These are phyloP conservation scores for Acrocephalus kingi DNA, from an alignment of 2,113 vertebrate species.

Conservation along the genomic window DNA sequence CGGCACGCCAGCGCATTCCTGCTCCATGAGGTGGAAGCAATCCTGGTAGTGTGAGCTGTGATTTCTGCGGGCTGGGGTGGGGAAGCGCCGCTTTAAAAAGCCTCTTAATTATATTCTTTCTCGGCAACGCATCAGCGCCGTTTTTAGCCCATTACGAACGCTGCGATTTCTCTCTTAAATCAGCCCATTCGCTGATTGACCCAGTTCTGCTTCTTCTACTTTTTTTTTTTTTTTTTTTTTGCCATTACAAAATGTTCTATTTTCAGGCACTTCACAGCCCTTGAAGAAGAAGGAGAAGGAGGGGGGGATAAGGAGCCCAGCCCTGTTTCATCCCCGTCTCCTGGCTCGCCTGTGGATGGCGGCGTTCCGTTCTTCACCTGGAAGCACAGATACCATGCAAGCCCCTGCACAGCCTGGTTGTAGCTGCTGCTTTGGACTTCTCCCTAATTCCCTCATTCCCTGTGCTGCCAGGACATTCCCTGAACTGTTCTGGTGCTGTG, in stretches of 20 bases:
- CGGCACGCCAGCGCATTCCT: constrained; percentile 92
- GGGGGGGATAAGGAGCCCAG: not conserved
- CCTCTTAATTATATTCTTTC: constrained; percentile 78
- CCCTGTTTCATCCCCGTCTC: not conserved
- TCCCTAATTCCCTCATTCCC: not conserved
- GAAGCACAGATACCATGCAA: not conserved
- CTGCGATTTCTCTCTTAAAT: constrained; percentile 73
- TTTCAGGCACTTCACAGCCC: constrained; percentile 47
- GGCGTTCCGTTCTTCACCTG: rapidly evolving
- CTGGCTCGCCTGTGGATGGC: not conserved
- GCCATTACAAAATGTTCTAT: constrained; percentile 68
- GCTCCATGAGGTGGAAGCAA: constrained; percentile 86
- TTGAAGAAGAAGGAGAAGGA: not conserved
- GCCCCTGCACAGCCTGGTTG: not conserved
- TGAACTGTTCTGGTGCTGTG: rapidly evolving
- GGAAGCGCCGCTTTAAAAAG: constrained; percentile 78
- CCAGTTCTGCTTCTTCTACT: constrained; percentile 53
- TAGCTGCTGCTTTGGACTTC: not conserved
- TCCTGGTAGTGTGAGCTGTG: constrained; percentile 69
- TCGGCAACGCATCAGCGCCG: constrained; percentile 66
- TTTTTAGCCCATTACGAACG: constrained; percentile 77
- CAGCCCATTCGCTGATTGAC: constrained; percentile 76
- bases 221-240: not conserved
- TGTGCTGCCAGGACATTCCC: not conserved
- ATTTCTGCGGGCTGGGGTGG: constrained; percentile 58